Evolutionary conservation across 2,888 invertebrate genomes (phyloP), one percentile per base, ranked within the genome.

Genomic region (Ferdinandea cuprea): DNA sequence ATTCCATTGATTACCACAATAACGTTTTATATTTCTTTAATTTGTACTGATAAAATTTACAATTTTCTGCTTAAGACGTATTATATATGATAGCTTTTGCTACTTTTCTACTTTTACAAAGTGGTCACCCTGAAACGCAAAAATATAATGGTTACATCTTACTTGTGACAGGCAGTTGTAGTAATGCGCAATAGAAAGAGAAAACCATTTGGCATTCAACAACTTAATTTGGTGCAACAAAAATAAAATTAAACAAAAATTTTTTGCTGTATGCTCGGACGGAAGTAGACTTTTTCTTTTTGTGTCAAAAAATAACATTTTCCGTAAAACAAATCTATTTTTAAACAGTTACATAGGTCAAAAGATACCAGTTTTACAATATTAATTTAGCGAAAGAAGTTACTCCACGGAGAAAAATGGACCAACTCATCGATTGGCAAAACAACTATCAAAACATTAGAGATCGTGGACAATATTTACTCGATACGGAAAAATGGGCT

Each of bases 401-500:
- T 15, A 15, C 15, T n/a, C 28, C 0, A 4, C 15, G 17, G 13
- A 8, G 15, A 15, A 11, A 40, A 4, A 83, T 85, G 85, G 81
- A 85, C 46, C 54, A 65, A 71, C 61, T 73, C 7, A 63, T 87
- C 90, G 96, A 96, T 89, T 96, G 96, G 96, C 96, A 96, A 91
- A 93, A 94, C 71, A 93, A 93, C 79, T 94, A 94, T 87, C 93
- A 94, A 56, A 93, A 94, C 87, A 92, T 96, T 59, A 94, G 94
- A 85, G 94, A 95, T 88, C 92, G 96, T 66, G 95, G 95, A 0
- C 93, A 93, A 77, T 94, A 95, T 88, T 90, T 97, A 9, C 90
- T 96, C n/a, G 94, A 95, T 88, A 94, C 94, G 1, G 95, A 95
- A 59, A 94, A 95, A 90, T 96, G 96, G 96, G 94, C 95, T 9